Base-by-base conservation (phyloP, 2,888 invertebrate genomes). In the Petrolisthes cinctipes region DNA sequence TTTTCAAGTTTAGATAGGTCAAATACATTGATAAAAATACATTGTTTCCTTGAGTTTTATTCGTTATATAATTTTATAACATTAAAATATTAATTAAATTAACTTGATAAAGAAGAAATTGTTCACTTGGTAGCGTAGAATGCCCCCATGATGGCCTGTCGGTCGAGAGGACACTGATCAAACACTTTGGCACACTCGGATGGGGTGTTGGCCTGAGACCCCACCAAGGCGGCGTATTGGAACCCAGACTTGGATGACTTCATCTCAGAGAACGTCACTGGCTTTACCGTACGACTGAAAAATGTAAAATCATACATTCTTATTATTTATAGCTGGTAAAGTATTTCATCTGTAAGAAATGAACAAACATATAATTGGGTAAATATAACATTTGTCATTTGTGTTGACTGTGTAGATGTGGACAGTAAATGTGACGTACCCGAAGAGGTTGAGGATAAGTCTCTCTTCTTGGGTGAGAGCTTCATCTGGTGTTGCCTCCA, bases 181-280 rank as follows among this genome's bases (percentile, higher is more conserved):
- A 90, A 90, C 61, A 89, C 87, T 37, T 85, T 68, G 81, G 85
- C 83, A 81, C 90, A 90, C 68, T 87, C 85, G 14, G 83, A 76
- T n/a, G 73, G 66, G 73, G 83, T 83, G 83, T 89, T 86, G 78
- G 90, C 89, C n/a, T 83, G 90, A 20, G 87, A 73, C 5, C 90
- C 90, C 78, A 90, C 85, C 76, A 85, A 83, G 4, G 90, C 90
- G 5, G 90, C 90, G 87, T 90, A 90, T 84, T 87, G 90, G 90
- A 90, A 90, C n/a, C 89, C 83, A 4, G 86, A 68, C 83, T 80
- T 87, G 17, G 83, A 61, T 37, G 61, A 66, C 56, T 73, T 80
- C 79, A 87, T 71, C 80, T 87, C 79, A 1, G 86, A 87, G 86
- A 83, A 87, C 71, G 71, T 79, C 56, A 73, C 71, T n/a, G 86